Conservation (phyloP, 2,797 vertebrate genomes). For the Clarias platycephalus region DNA sequence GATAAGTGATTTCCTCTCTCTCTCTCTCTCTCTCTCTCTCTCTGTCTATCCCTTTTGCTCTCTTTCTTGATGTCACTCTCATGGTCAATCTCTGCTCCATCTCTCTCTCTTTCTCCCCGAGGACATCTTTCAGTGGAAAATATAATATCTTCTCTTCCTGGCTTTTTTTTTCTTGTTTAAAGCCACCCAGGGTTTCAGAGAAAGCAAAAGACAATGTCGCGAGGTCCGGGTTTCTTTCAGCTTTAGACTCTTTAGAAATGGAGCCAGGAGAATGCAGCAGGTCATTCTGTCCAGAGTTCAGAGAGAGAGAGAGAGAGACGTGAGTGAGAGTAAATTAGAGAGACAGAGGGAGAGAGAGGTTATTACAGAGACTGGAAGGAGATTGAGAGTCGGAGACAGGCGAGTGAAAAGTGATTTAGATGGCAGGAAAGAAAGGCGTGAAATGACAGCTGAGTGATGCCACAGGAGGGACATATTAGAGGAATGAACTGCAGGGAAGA, state of each 20-base stretch:
- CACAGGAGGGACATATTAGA: conserved; percentile 2
- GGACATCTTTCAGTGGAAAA: neutral
- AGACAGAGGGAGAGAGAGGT: neutral
- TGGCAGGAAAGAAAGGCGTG: neutral
- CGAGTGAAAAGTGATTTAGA: conserved; percentile 31
- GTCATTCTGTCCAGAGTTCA: neutral
- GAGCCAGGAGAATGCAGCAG: neutral
- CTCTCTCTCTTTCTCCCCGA: neutral
- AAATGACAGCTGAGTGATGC: conserved; percentile 16
- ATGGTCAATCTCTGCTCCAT: neutral
- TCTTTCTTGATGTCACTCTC: neutral
- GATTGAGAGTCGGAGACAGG: conserved; percentile 6
- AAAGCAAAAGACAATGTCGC: neutral
- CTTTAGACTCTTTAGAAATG: neutral
- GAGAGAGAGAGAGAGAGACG: neutral
- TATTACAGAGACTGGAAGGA: neutral
- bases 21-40: neutral
- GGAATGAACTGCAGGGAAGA: neutral
- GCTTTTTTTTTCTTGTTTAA: neutral
- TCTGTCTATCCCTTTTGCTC: neutral
- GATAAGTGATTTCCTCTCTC: no score
- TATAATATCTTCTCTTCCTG: neutral
- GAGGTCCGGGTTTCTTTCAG: no score
- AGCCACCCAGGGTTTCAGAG: neutral
- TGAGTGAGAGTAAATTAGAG: neutral